Evolutionary conservation across 1,140 invertebrate genomes (phyloP).

Genomic region (Chymomyza costata): DNA sequence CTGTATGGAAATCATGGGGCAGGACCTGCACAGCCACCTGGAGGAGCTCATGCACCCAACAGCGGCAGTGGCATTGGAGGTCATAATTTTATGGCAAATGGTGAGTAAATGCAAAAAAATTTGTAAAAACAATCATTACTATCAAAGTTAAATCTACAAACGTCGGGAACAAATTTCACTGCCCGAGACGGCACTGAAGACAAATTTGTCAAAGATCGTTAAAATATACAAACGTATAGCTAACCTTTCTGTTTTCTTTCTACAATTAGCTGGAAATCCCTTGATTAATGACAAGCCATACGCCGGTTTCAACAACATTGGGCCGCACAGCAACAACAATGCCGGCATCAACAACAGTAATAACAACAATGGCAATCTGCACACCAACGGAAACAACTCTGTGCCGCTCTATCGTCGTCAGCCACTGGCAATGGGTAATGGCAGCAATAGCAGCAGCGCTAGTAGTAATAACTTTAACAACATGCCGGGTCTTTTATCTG

Average conservation of each 20-base stretch:
- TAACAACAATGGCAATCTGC: conserved; percentile 33
- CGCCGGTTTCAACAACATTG: conserved; percentile 34
- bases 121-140: background rate
- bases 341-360: conserved; percentile 12
- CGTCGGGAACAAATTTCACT: too few species aligned
- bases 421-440: conserved; percentile 57
- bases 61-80: conserved; percentile 28
- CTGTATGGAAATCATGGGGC: conserved; percentile 45
- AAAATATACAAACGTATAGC: too few species aligned
- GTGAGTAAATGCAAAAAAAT: conserved; percentile 34
- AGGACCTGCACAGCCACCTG: conserved; percentile 20
- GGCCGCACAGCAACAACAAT: conserved; percentile 36
- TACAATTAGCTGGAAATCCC: conserved; percentile 24
- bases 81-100: conserved; percentile 50
- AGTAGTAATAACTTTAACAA: conserved; percentile 61
- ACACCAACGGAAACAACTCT: conserved; percentile 58
- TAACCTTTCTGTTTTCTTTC: background rate
- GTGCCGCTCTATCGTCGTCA: conserved; percentile 77
- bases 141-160: too few species aligned
- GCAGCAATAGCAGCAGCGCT: conserved; percentile 56
- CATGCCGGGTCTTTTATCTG: conserved; percentile 46
- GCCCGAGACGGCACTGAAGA: background rate
- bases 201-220: background rate
- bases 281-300: conserved; percentile 53
- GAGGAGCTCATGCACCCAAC: conserved; percentile 24